These are phyloP conservation scores for Aotus griseimembra DNA, from an alignment of 2,797 vertebrate species.

Conservation along the genomic window DNA sequence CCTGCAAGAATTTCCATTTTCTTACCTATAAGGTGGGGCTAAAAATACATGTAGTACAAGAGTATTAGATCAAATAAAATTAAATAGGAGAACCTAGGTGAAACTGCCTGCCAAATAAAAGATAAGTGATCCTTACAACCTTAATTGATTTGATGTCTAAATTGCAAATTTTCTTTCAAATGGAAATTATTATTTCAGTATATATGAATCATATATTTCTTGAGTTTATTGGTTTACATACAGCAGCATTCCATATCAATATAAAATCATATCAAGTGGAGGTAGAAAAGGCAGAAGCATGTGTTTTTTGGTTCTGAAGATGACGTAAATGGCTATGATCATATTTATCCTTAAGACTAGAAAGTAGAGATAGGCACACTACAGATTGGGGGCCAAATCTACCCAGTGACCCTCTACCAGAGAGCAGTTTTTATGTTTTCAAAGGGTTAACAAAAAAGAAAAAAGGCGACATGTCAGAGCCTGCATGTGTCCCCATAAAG, in stretches of 20 bases:
- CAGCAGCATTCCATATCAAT: neutral
- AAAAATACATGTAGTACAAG: neutral
- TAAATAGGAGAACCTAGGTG: neutral
- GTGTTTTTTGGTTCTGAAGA: neutral
- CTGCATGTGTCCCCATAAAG: neutral
- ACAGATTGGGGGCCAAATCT: neutral
- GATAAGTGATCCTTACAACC: neutral
- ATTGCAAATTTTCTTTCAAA: neutral
- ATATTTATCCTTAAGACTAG: neutral
- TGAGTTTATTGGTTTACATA: neutral
- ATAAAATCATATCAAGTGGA: neutral
- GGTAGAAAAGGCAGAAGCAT: neutral
- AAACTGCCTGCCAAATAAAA: neutral
- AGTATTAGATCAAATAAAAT: neutral
- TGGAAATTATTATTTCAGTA: neutral
- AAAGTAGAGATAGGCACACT: neutral
- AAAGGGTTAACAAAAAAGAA: neutral
- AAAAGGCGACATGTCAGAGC: neutral
- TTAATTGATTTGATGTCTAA: slow-evolving; percentile 38
- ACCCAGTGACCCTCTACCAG: neutral
- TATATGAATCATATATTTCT: neutral
- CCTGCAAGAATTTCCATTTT: neutral
- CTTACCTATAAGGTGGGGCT: neutral
- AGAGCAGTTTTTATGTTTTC: neutral
- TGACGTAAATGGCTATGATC: neutral